Evolutionary conservation across 35 echinoderm and acorn worm species (phyloP), one percentile per base, ranked within the genome.

Genomic region (Eucidaris tribuloides): DNA sequence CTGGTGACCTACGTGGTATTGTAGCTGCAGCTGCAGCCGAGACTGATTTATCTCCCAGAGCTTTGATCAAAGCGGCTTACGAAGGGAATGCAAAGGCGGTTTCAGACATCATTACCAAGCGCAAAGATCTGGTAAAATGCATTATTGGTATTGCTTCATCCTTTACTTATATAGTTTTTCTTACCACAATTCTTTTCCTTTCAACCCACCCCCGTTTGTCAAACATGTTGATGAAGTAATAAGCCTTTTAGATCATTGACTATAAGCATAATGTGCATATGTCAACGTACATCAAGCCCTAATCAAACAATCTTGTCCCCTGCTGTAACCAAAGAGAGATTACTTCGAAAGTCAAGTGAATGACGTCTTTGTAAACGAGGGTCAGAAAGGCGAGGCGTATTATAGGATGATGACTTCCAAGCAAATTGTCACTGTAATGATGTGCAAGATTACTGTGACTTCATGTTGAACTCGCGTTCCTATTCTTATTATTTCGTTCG

Each of bases 51-150:
- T 14, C 28, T 64, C 28, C 61, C 61, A 64, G 19, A 34, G 28
- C 13, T 3, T 64, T 64, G 9, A 64, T 74, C 68, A 44, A 74
- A 36, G 68, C 37, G 9, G 68, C 37, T 23, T 9, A 25, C 22
- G 41, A 74, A 25, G 68, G 68, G 1, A 40, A 74, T n/a, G 33
- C 44, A 0, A 44, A 44, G 25, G 28, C 22, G n/a, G 68, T 74
- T 0, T 22, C 34, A 24, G 68, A 74, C 24, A 7, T 20, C 13
- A 27, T 74, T 22, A 42, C 29, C 7, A 38, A 44, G 38, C 24
- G 44, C 68, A 74, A 74, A 44, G 33, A 22, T 35, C 44, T 43
- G 29, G 68, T 74, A 74, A 38, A 74, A n/a, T n/a, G n/a, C n/a
- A n/a, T n/a, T n/a, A n/a, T n/a, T n/a, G n/a, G n/a, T n/a, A n/a